These are phyloP conservation scores for Margarornis squamiger DNA, from an alignment of 2,797 vertebrate species.

Conservation along the genomic window DNA sequence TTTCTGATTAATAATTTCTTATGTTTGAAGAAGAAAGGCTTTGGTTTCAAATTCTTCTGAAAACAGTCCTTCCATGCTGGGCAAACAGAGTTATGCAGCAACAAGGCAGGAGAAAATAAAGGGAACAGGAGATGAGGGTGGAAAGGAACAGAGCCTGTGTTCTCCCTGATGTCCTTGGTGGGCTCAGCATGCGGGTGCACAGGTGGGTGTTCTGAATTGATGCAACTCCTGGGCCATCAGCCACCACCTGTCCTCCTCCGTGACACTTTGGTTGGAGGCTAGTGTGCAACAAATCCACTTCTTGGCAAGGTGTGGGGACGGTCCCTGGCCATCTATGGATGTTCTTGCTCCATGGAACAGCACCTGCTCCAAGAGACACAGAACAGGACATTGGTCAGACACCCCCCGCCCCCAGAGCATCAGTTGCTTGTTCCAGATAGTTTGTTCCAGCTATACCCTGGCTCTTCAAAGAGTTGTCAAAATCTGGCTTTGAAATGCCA, in stretches of 20 bases:
- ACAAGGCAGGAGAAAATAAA: background rate
- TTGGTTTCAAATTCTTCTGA: constrained; percentile 5
- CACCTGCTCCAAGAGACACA: background rate
- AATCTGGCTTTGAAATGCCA: background rate
- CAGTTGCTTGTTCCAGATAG: background rate
- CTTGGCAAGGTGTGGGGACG: background rate
- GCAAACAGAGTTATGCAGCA: constrained; percentile 38
- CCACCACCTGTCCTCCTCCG: background rate
- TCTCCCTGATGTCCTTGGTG: background rate
- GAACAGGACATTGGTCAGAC: background rate
- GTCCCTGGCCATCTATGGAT: rapidly evolving
- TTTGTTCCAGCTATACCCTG: background rate
- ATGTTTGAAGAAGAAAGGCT: constrained; percentile 35
- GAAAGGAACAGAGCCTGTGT: background rate
- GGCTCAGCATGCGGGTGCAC: background rate
- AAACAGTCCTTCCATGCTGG: background rate
- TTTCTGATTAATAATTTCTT: background rate
- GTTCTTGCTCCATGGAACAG: background rate
- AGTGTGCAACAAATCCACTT: rapidly evolving
- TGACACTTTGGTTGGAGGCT: rapidly evolving
- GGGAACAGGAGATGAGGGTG: background rate
- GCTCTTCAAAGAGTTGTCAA: background rate
- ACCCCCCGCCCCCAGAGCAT: background rate
- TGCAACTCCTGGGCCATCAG: background rate
- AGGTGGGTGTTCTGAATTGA: background rate